Conservation (phyloP, 2,797 vertebrate species). For the Emydoidea blandingii region DNA sequence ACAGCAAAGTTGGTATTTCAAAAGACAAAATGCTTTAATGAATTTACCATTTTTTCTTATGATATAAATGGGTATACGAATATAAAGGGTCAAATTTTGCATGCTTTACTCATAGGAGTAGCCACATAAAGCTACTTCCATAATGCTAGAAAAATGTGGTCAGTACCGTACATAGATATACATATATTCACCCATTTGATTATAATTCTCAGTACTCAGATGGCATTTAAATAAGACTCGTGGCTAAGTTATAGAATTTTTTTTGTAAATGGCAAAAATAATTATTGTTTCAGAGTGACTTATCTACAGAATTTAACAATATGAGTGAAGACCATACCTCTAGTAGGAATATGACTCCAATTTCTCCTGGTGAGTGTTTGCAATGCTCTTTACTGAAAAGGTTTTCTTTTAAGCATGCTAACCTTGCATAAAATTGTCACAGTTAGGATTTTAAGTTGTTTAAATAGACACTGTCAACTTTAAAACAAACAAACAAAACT, state of each 20-base stretch:
- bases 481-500: too few species aligned
- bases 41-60: neutral
- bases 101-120: neutral
- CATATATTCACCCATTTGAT: neutral
- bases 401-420: neutral
- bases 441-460: neutral
- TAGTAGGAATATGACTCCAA: conserved; percentile 12
- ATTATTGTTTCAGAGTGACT: conserved; percentile 76
- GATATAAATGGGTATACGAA: neutral
- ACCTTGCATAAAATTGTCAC: neutral
- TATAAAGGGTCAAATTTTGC: neutral
- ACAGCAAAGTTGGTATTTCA: neutral
- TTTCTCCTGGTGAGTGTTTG: conserved; percentile 75
- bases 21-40: fast-evolving
- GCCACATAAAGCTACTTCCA: neutral
- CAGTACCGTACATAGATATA: neutral
- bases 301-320: conserved; percentile 41
- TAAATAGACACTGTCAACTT: neutral
- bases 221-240: neutral
- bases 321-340: conserved; percentile 55
- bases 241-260: neutral
- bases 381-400: neutral
- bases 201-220: neutral
- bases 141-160: neutral
- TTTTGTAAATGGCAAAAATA: neutral